Evolutionary conservation across 2,888 invertebrate genomes (phyloP).

Genomic region (Coelinius sp.): DNA sequence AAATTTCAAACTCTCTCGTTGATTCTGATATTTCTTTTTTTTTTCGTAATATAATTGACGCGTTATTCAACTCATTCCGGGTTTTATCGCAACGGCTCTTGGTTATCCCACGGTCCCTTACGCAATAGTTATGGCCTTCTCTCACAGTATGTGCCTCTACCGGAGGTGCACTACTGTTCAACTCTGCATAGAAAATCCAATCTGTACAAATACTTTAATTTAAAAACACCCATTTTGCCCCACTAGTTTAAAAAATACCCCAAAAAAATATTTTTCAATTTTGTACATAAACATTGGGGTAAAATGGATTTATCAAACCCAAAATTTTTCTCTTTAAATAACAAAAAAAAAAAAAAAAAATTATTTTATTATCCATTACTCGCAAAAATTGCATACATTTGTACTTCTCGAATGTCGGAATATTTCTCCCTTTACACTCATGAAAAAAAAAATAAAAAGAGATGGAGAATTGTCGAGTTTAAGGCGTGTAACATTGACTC

Average conservation of each 20-base stretch:
- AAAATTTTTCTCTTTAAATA: too few species aligned
- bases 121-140: constrained; percentile 17
- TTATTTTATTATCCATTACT: too few species aligned
- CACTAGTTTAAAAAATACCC: too few species aligned
- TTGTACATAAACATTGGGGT: too few species aligned
- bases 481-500: background rate
- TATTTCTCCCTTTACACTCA: background rate
- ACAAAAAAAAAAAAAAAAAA: too few species aligned
- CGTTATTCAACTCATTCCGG: constrained; percentile 18
- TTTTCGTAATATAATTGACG: constrained; percentile 9
- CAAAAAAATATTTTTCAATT: too few species aligned
- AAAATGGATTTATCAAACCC: too few species aligned
- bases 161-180: background rate
- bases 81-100: constrained; percentile 16
- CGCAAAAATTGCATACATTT: too few species aligned
- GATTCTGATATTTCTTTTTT: too few species aligned
- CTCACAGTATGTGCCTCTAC: background rate
- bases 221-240: too few species aligned
- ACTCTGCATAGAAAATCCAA: background rate
- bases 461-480: background rate
- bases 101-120: constrained; percentile 22
- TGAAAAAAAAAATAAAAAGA: background rate
- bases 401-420: too few species aligned
- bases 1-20: background rate
- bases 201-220: too few species aligned